These are phyloP conservation scores for Xenopus borealis DNA, from an alignment of 2,113 vertebrate genomes.

Conservation along the genomic window DNA sequence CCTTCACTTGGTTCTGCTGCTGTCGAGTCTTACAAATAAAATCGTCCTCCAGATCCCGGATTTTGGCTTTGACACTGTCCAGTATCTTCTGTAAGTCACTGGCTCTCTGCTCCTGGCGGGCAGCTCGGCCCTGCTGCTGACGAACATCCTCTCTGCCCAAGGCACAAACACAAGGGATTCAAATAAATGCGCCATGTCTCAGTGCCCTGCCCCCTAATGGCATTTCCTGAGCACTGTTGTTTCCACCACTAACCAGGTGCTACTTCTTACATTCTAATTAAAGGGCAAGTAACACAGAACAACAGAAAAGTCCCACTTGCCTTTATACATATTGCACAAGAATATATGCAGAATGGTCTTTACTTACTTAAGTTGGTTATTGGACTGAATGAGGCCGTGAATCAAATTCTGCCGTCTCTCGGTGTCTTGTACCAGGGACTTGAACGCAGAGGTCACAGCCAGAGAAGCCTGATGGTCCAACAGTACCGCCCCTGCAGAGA, in stretches of 20 bases:
- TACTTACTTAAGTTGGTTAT: slow-evolving; percentile 77
- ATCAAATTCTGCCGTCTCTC: slow-evolving; percentile 75
- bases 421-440: slow-evolving; percentile 72
- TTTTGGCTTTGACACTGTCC: slow-evolving; percentile 72
- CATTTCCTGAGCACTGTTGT: too few relatives aligned
- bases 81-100: slow-evolving; percentile 75
- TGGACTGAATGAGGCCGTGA: slow-evolving; percentile 76
- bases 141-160: slow-evolving; percentile 68
- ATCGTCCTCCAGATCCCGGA: slow-evolving; percentile 82
- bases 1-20: slow-evolving; percentile 65
- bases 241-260: too few relatives aligned
- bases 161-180: neutral
- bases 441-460: slow-evolving; percentile 70
- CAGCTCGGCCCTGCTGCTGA: slow-evolving; percentile 62
- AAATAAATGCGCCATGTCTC: too few relatives aligned
- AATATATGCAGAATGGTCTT: neutral
- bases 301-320: too few relatives aligned
- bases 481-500: slow-evolving; percentile 67
- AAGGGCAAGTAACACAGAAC: too few relatives aligned
- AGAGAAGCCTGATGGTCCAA: slow-evolving; percentile 72
- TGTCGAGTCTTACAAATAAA: slow-evolving; percentile 70
- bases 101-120: slow-evolving; percentile 67
- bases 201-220: too few relatives aligned
- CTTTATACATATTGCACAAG: too few relatives aligned
- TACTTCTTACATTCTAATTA: too few relatives aligned